A percentile compares a stretch with the other conserved stretches of the same genome.
These are phyloP conservation scores for Bombylius major DNA, from an alignment of 2,888 invertebrate species.

Conservation along the genomic window DNA sequence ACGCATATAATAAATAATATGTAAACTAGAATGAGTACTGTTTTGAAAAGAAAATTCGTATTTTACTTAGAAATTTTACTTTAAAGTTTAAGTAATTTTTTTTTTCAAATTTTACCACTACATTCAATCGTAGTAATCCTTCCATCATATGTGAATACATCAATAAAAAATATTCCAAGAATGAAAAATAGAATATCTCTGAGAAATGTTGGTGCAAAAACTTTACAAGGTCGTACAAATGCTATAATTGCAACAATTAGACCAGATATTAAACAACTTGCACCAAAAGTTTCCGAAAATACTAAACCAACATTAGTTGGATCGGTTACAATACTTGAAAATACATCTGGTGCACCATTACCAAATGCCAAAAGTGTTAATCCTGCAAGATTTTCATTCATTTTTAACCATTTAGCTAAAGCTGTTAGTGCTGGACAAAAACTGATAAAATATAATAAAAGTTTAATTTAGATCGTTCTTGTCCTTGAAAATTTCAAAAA, in stretches of 20 bases:
- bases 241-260: constrained; percentile 46
- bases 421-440: constrained; percentile 43
- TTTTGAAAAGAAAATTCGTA: no score
- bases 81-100: no score
- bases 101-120: neutral
- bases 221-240: constrained; percentile 41
- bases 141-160: constrained; percentile 9
- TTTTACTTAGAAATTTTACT: no score
- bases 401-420: constrained; percentile 34
- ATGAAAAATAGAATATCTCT: constrained; percentile 23
- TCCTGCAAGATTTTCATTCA: constrained; percentile 46
- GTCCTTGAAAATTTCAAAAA: neutral
- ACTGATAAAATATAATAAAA: constrained; percentile 24
- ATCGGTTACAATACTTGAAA: constrained; percentile 42
- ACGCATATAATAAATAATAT: no score
- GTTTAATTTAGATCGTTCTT: neutral
- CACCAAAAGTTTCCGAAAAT: constrained; percentile 40
- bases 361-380: constrained; percentile 59
- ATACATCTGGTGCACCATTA: constrained; percentile 57
- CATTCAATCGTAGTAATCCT: neutral
- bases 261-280: constrained; percentile 47
- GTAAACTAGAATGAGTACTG: no score
- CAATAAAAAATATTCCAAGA: constrained; percentile 17
- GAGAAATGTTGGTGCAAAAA: constrained; percentile 16
- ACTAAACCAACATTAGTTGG: constrained; percentile 33